Base-by-base conservation (phyloP, 2,888 invertebrate species). In the Penaeus monodon region DNA sequence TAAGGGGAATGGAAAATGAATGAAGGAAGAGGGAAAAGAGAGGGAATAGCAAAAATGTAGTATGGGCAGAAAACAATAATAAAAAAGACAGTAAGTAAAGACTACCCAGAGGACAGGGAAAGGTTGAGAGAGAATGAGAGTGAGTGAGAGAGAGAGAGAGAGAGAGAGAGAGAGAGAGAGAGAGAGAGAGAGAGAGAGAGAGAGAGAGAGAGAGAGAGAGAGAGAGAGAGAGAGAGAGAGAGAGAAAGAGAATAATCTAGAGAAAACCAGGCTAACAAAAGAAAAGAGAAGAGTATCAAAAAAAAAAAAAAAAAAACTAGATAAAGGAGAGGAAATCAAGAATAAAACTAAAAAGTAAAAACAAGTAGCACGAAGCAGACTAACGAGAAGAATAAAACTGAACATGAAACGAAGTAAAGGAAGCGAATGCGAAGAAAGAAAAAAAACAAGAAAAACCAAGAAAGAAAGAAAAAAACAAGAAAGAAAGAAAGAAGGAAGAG, bases 201-300 rank as follows among this genome's bases (percentile, higher is more conserved):
- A 73, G 73, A 73, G 73, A 73, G 73, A 73, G 73, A 68, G 68
- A 68, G 68, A 68, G 68, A 68, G 68, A 73, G 73, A 73, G 73
- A 73, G 73, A 73, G 73, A 73, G 73, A 73, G 73, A 73, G 73
- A 73, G 73, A 63, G 63, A 78, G 78, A 78, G 63, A 63, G 63
- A 63, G 78, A 78, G 63, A 63, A 33, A 27, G 24, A 24, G 27
- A 77, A 6, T 2, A 17, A 29, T 2, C 12, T 20, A 38, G 38
- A 38, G 38, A 38, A 7, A 38, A 6, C 2, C 4, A 38, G 38
- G 6, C 3, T 38, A 38, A 27, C 10, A n/a, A 20, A n/a, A 20
- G 8, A 3, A 78, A 0, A 27, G 73, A 27, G 24, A 27, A 7
- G 29, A 7, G 29, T 17, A 24, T 17, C 10, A 7, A 73, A 7